These are phyloP conservation scores for Danaus chrysippus DNA, from an alignment of 2,888 invertebrate species.

Conservation along the genomic window DNA sequence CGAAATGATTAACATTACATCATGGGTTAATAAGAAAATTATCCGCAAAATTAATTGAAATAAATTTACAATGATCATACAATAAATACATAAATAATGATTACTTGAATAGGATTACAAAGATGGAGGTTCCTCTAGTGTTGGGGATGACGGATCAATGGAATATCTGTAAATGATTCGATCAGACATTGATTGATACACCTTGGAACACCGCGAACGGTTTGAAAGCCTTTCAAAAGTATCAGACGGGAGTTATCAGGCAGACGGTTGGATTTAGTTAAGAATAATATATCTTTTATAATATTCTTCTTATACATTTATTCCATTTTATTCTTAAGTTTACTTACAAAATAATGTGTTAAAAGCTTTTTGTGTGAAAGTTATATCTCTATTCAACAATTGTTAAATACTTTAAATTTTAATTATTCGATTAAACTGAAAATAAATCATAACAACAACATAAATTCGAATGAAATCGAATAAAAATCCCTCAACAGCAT, in stretches of 20 bases:
- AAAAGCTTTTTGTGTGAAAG: too few relatives aligned
- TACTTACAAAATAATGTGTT: too few relatives aligned
- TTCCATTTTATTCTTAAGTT: too few relatives aligned
- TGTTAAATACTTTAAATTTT: too few relatives aligned
- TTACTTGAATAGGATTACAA: conserved; percentile 2
- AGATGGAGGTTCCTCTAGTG: conserved; percentile 10
- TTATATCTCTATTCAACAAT: too few relatives aligned
- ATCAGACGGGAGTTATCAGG: conserved; percentile 6
- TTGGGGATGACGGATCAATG: conserved; percentile 38
- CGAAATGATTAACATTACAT: conserved; percentile 12
- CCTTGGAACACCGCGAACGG: conserved; percentile 39
- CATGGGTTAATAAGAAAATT: too few relatives aligned
- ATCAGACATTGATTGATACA: conserved; percentile 58
- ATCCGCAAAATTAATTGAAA: not conserved
- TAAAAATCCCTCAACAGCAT: conserved; percentile 10
- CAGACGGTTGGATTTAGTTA: not conserved
- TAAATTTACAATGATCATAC: not conserved
- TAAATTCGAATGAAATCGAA: conserved; percentile 8
- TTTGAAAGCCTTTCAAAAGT: conserved; percentile 25
- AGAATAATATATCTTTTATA: not conserved
- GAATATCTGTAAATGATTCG: conserved; percentile 43
- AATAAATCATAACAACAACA: not conserved
- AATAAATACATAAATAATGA: not conserved
- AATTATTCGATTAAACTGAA: too few relatives aligned
- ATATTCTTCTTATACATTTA: not conserved